These are phyloP conservation scores for Melanargia galathea DNA, from an alignment of 2,888 invertebrate species.

Conservation along the genomic window DNA sequence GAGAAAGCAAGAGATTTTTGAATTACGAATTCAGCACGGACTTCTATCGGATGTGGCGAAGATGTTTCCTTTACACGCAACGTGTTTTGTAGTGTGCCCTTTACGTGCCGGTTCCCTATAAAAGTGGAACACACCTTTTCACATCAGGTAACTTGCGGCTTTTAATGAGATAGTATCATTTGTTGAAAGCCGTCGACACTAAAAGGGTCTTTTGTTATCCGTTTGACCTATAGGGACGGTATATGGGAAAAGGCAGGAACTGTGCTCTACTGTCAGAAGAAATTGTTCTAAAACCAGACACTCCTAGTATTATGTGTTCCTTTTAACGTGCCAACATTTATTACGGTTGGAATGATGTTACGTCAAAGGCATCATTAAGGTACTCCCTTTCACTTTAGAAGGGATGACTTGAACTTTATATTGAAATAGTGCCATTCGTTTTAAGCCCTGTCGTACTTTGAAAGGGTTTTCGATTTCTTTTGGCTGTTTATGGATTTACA, in stretches of 20 bases:
- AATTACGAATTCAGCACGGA: too few relatives aligned
- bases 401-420: conserved; percentile 7
- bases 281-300: neutral
- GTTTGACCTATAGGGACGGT: neutral
- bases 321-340: conserved; percentile 7
- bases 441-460: neutral
- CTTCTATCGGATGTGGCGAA: neutral
- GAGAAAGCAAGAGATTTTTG: too few relatives aligned
- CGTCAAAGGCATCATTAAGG: conserved; percentile 9
- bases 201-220: neutral
- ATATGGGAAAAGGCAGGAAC: neutral
- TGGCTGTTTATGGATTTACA: neutral
- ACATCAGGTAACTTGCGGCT: neutral
- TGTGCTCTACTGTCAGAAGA: neutral
- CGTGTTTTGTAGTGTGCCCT: neutral
- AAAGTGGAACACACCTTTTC: neutral
- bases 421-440: conserved; percentile 8
- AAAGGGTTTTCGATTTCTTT: neutral
- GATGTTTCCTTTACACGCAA: neutral
- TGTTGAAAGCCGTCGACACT: neutral
- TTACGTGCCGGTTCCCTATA: too few relatives aligned
- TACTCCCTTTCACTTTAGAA: neutral
- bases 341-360: conserved; percentile 4
- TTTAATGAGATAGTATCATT: conserved; percentile 5
- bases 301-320: neutral